phyloP scores from a whole-genome alignment of 2,113 vertebrate genomes.

The Paradisaea rubra region DNA sequence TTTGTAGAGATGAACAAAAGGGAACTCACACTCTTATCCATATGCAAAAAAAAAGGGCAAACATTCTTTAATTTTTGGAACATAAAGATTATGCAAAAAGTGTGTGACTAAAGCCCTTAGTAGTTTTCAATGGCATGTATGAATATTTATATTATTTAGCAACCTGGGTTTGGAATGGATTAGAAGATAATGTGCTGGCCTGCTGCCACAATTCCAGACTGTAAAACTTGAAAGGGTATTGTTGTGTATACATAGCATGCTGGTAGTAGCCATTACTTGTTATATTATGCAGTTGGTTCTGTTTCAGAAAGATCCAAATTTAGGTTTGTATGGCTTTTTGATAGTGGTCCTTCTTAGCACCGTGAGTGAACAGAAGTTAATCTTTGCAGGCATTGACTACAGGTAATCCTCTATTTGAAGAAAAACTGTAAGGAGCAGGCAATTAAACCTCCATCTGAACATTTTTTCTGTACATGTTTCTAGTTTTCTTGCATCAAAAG shows the following conservation, averaged over 20 bases:
- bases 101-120: constrained; percentile 68
- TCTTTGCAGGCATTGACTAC: not conserved
- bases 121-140: constrained; percentile 69
- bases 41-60: constrained; percentile 53
- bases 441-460: not conserved
- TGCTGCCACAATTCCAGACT: constrained; percentile 61
- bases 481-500: not conserved
- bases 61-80: constrained; percentile 68
- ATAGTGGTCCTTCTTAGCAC: not conserved
- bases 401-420: not conserved
- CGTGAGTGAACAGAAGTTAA: not conserved
- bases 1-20: constrained; percentile 73
- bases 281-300: constrained; percentile 45
- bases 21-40: constrained; percentile 66
- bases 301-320: constrained; percentile 49
- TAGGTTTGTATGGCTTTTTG: constrained; percentile 26
- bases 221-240: constrained; percentile 39
- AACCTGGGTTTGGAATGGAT: constrained; percentile 66
- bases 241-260: constrained; percentile 15
- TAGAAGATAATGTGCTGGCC: constrained; percentile 67
- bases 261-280: constrained; percentile 40
- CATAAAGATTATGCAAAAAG: constrained; percentile 74
- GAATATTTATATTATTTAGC: constrained; percentile 77
- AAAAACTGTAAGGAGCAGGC: not conserved
- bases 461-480: not conserved